phyloP scores from a whole-genome alignment of 2,888 invertebrate species.

The Meiosimyza decipiens region DNA sequence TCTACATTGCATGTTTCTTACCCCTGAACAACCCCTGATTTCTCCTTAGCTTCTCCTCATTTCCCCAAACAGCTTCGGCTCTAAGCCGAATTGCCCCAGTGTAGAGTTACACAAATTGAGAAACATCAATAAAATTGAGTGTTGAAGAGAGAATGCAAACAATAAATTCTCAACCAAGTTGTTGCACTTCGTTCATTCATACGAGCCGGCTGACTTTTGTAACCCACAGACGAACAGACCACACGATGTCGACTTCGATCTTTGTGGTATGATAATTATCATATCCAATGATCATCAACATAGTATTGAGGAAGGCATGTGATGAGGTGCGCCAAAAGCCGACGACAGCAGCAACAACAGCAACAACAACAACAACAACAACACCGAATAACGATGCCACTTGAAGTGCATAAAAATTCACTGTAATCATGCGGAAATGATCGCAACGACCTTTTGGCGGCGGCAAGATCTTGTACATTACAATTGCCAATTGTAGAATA shows the following conservation, averaged over 20 bases:
- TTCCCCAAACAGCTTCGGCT: slow-evolving; percentile 8
- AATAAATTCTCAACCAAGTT: not conserved
- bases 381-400: not conserved
- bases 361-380: not conserved
- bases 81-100: not conserved
- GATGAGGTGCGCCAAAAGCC: slow-evolving; percentile 10
- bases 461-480: slow-evolving; percentile 6
- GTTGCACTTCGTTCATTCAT: slow-evolving; percentile 14
- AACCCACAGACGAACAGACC: slow-evolving; percentile 24
- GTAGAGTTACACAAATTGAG: not conserved
- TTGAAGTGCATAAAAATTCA: slow-evolving; percentile 47
- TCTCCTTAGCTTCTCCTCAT: slow-evolving; percentile 20
- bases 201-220: slow-evolving; percentile 23
- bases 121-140: not conserved
- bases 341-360: slow-evolving; percentile 7
- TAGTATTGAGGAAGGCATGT: not conserved
- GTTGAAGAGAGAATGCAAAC: not conserved
- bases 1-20: slow-evolving; percentile 3
- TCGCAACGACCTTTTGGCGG: slow-evolving; percentile 60
- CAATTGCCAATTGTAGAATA: not conserved
- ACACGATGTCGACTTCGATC: not conserved
- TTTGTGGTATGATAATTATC: not conserved
- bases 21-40: slow-evolving; percentile 18
- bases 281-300: slow-evolving; percentile 1
- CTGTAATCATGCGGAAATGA: slow-evolving; percentile 64